These are phyloP conservation scores for Mola mola DNA, from an alignment of 2,113 vertebrate genomes.

Conservation along the genomic window DNA sequence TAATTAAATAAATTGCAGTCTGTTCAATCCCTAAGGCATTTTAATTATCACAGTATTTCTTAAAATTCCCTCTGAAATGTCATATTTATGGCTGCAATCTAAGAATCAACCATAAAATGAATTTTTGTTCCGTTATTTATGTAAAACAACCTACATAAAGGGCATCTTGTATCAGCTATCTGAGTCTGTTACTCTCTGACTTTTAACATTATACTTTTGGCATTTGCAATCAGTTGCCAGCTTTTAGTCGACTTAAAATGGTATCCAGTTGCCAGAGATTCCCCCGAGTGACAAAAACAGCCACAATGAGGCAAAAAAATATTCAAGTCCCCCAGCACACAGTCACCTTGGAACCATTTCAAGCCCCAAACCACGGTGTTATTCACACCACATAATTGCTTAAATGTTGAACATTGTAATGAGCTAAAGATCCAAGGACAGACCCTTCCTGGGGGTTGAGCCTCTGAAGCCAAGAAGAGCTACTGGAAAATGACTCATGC, in stretches of 20 bases:
- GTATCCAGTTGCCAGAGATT: conserved; percentile 37
- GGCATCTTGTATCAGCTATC: not conserved
- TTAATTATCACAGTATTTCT: not conserved
- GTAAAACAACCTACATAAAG: conserved; percentile 3
- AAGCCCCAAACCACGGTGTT: conserved; percentile 11
- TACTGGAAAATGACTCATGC: conserved; percentile 39
- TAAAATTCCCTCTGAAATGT: conserved; percentile 2
- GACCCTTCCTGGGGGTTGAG: conserved; percentile 1
- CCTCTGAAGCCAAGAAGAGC: conserved; percentile 1
- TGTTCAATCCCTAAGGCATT: not conserved
- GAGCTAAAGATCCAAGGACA: conserved; percentile 40
- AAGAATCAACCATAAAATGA: not conserved
- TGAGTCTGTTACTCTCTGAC: not conserved
- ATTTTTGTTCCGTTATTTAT: conserved; percentile 7
- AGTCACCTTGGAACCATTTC: conserved; percentile 44
- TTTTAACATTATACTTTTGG: conserved; percentile 34
- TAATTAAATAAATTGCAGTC: too few species aligned
- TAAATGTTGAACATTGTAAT: conserved; percentile 22
- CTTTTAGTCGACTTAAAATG: conserved; percentile 20
- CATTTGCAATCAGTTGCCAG: conserved; percentile 38
- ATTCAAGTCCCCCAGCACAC: conserved; percentile 35
- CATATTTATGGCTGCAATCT: not conserved
- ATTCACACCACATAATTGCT: conserved; percentile 43
- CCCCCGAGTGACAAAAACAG: conserved; percentile 41
- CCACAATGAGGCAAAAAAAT: conserved; percentile 17